Evolutionary conservation across 1,140 invertebrate species (phyloP).

Genomic region (Drosophila ercepeae): DNA sequence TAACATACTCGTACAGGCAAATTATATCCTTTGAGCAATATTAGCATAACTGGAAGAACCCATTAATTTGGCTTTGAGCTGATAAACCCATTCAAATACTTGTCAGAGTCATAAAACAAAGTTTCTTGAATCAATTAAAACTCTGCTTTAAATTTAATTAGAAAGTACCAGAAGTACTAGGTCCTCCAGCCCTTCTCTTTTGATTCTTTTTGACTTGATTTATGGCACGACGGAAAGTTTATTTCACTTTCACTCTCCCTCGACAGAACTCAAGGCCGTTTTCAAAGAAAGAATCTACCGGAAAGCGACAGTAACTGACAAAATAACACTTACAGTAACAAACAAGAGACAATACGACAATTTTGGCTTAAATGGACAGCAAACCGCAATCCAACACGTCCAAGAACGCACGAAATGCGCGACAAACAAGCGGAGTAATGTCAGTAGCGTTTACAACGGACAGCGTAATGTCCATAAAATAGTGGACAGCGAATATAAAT

Average conservation of each 20-base stretch:
- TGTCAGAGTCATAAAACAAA: too few species aligned
- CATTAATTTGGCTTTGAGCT: too few species aligned
- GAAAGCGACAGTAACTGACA: slow-evolving; percentile 26
- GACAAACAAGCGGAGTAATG: slow-evolving; percentile 30
- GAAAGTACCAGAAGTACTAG: not conserved
- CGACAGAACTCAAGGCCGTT: slow-evolving; percentile 53
- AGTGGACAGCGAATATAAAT: slow-evolving; percentile 19
- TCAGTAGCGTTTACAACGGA: slow-evolving; percentile 16
- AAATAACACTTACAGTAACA: slow-evolving; percentile 29
- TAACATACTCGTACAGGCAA: too few species aligned
- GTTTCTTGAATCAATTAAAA: too few species aligned
- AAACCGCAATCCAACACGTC: slow-evolving; percentile 38
- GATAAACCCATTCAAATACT: too few species aligned
- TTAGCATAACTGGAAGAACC: too few species aligned
- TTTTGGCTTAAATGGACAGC: slow-evolving; percentile 53
- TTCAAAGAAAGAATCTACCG: slow-evolving; percentile 49
- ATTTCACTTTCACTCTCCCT: slow-evolving; percentile 56
- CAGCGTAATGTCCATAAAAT: slow-evolving; percentile 9
- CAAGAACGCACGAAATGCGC: slow-evolving; percentile 39
- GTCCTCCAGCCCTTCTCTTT: not conserved
- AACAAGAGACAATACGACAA: slow-evolving; percentile 28
- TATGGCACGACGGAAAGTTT: not conserved
- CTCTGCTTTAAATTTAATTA: too few species aligned
- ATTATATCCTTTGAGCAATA: too few species aligned
- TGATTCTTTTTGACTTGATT: not conserved